phyloP scores from a whole-genome alignment of 2,888 invertebrate genomes.

The Alentia gelatinosa region DNA sequence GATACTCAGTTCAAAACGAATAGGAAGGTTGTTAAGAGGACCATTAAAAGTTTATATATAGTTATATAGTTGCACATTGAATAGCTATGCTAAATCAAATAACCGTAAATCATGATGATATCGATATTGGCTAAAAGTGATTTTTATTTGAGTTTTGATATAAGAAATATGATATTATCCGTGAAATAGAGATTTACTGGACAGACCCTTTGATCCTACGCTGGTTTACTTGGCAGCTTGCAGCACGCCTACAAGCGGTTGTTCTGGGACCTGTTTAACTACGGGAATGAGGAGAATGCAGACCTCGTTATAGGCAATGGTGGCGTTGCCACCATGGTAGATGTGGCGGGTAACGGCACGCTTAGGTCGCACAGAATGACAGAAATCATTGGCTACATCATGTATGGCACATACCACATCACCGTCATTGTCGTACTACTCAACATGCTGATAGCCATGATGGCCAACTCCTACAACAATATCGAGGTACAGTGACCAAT shows the following conservation, averaged over 20 bases:
- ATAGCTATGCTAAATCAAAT: too few species aligned
- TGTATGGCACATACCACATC: conserved; percentile 54
- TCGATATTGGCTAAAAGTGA: too few species aligned
- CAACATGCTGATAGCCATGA: conserved; percentile 57
- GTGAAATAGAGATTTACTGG: too few species aligned
- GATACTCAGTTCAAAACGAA: too few species aligned
- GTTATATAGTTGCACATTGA: too few species aligned
- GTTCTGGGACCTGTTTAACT: conserved; percentile 53
- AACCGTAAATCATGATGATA: too few species aligned
- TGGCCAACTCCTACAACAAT: conserved; percentile 56
- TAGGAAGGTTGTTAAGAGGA: too few species aligned
- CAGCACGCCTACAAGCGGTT: conserved; percentile 25
- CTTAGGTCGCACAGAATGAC: not conserved
- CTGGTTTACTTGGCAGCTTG: not conserved
- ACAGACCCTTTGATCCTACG: too few species aligned
- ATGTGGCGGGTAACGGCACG: not conserved
- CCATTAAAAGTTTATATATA: too few species aligned
- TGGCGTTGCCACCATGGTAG: not conserved
- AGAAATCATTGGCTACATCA: conserved; percentile 37
- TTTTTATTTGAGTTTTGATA: too few species aligned
- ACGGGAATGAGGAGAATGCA: conserved; percentile 32
- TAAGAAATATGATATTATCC: too few species aligned
- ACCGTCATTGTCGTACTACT: conserved; percentile 54
- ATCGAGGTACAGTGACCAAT: conserved; percentile 41
- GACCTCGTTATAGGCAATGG: not conserved